These are phyloP conservation scores for Andrena bucephala DNA, from an alignment of 2,888 invertebrate species.

Conservation along the genomic window DNA sequence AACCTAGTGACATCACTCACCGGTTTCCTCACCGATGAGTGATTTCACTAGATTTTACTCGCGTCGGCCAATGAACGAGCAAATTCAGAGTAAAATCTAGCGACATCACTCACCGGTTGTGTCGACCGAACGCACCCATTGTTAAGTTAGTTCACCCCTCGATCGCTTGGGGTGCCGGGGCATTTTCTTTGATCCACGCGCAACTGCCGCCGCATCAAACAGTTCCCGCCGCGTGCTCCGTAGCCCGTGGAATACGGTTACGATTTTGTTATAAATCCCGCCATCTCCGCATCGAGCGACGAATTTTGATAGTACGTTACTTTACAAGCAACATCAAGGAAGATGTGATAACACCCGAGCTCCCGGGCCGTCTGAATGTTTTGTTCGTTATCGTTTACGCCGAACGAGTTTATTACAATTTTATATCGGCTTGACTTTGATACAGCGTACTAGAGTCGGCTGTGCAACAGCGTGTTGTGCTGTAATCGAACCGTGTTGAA, in stretches of 20 bases:
- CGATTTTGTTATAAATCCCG: conserved; percentile 73
- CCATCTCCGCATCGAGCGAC: conserved; percentile 68
- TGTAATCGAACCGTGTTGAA: conserved; percentile 59
- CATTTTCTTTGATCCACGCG: not conserved
- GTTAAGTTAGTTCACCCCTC: conserved; percentile 2
- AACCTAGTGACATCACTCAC: too few relatives aligned
- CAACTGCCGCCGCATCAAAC: conserved; percentile 31
- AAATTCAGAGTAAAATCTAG: too few relatives aligned
- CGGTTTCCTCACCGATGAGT: too few relatives aligned
- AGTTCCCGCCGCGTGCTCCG: conserved; percentile 64
- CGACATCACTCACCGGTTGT: too few relatives aligned
- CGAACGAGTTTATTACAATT: conserved; percentile 55
- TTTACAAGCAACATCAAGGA: conserved; percentile 43
- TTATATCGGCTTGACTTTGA: conserved; percentile 51
- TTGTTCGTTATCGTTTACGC: conserved; percentile 50
- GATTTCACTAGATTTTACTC: too few relatives aligned
- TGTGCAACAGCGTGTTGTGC: conserved; percentile 36
- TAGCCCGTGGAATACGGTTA: conserved; percentile 61
- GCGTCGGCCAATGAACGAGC: too few relatives aligned
- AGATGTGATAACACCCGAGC: conserved; percentile 61
- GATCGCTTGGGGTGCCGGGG: not conserved
- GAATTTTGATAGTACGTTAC: conserved; percentile 48
- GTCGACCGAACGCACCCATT: too few relatives aligned
- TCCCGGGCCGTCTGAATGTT: conserved; percentile 58
- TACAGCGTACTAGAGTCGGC: conserved; percentile 39